Base-by-base conservation (phyloP, 2,113 vertebrate genomes). In the Nibea coibor region DNA sequence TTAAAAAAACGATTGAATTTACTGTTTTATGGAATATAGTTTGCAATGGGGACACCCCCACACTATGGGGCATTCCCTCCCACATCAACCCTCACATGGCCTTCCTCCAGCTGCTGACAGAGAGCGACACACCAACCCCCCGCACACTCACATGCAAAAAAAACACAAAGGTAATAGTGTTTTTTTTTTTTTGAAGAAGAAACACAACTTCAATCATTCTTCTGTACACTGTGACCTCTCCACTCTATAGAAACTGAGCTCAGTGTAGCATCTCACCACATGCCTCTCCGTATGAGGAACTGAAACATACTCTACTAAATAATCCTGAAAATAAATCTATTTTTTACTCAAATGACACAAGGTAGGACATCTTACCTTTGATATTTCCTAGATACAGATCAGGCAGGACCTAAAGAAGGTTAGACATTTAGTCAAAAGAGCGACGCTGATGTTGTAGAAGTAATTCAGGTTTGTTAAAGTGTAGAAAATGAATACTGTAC, bases 341-440 rank as follows among this genome's bases (percentile, higher is more conserved):
- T 84, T 26, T 80, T 65, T 11, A 78, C 58, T 73, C 48, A 79
- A 42, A 78, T 73, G 58, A 67, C 26, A 39, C 43, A 1, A 53
- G 28, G 20, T 57, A 8, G 17, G 42, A 11, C 16, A 17, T 43
- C 82, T 72, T 47, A 91, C 90, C 88, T 90, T 80, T 91, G 14
- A 91, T 42, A 53, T 91, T 91, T 65, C 90, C 90, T 1, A 90
- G 82, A 88, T 96, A 98, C 62, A 97, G 94, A 88, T 96, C 94
- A 31, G 97, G 95, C 76, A 98, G 95, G 88, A 98, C 95, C 97
- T 98, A 87, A 10, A 82, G 26, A 73, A 57, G 39, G 12, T 19
- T 28, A 0, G 0, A 82, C 19, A 69, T 0, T 6, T 2, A n/a
- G 31, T 47, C 47, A 57, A 54, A 69, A 12, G 17, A 28, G 67